Conservation (phyloP, 2,797 vertebrate species). For the Sarcophilus harrisii region DNA sequence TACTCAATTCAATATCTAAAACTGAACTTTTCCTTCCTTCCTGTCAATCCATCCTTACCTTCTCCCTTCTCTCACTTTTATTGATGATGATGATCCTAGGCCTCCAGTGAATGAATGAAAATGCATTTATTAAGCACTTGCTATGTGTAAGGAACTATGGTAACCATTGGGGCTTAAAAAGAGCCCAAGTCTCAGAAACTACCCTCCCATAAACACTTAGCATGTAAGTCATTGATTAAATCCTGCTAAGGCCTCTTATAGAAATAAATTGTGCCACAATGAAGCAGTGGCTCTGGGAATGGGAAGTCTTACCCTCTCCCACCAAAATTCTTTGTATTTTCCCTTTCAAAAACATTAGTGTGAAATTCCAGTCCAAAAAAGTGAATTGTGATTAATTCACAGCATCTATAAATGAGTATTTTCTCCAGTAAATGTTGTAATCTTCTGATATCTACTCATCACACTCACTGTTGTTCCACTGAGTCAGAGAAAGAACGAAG, state of each 20-base stretch:
- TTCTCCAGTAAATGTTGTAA: neutral
- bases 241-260: neutral
- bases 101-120: neutral
- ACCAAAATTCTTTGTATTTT: neutral
- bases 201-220: neutral
- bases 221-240: neutral
- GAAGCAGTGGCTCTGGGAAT: neutral
- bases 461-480: neutral
- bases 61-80: neutral
- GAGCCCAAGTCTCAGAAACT: neutral
- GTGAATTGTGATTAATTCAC: neutral
- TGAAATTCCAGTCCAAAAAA: neutral
- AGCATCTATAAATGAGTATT: neutral
- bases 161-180: neutral
- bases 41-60: neutral
- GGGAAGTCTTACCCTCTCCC: neutral
- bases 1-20: neutral
- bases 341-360: neutral
- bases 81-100: neutral
- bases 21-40: neutral
- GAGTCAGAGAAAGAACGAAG: neutral
- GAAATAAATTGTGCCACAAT: neutral
- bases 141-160: neutral
- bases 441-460: too few relatives aligned
- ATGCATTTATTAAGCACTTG: neutral